Evolutionary conservation across 2,797 vertebrate species (phyloP).

Genomic region (Phrynocephalus guinanensis): DNA sequence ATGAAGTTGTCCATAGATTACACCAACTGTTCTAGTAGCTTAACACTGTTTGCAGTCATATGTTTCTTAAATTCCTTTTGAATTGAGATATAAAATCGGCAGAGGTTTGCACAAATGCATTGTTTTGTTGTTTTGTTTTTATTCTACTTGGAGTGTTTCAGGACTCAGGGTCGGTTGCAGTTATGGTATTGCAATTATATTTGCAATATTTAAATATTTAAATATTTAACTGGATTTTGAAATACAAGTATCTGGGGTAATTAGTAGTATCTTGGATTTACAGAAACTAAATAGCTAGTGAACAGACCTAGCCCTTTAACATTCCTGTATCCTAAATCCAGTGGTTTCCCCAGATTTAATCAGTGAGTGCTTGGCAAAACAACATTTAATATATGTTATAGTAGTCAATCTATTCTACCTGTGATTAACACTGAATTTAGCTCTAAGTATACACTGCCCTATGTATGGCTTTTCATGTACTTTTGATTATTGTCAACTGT

Average conservation of each 20-base stretch:
- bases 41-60: constrained; percentile 4
- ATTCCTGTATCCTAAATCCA: too few relatives aligned
- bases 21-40: background rate
- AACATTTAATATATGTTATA: too few relatives aligned
- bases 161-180: too few relatives aligned
- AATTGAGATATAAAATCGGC: constrained; percentile 62
- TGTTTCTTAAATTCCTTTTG: constrained; percentile 50
- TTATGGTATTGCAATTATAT: background rate
- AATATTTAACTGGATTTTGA: constrained; percentile 36
- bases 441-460: background rate
- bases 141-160: background rate
- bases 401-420: background rate
- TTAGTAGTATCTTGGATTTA: constrained; percentile 21
- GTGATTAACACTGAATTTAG: background rate
- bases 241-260: constrained; percentile 19
- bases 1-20: background rate
- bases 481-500: constrained; percentile 40
- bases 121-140: background rate
- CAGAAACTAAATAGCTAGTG: constrained; percentile 16
- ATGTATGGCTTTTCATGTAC: constrained; percentile 34
- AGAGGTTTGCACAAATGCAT: constrained; percentile 17
- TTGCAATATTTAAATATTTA: constrained; percentile 19
- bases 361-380: too few relatives aligned
- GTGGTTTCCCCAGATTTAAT: too few relatives aligned
- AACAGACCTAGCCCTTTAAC: background rate